phyloP scores from a whole-genome alignment of 2,113 vertebrate species.

The Sciurus niger region DNA sequence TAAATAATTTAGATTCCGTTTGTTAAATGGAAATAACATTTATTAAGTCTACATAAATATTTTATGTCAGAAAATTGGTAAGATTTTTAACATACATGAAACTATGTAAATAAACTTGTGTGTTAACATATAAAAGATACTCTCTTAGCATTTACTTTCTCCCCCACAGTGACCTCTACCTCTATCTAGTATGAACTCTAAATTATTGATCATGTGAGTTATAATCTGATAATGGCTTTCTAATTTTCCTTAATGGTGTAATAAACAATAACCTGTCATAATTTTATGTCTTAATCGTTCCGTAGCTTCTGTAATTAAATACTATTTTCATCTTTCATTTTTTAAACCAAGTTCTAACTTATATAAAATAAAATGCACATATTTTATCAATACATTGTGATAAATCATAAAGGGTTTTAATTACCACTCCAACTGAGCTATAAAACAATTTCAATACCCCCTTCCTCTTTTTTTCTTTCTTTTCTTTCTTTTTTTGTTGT shows the following conservation, averaged over 20 bases:
- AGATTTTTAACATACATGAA: conserved; percentile 34
- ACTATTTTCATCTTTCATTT: conserved; percentile 46
- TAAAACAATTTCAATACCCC: not conserved
- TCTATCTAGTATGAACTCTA: not conserved
- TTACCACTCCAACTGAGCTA: not conserved
- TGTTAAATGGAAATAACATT: conserved; percentile 1
- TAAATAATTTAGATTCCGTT: not conserved
- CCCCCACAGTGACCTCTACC: not conserved
- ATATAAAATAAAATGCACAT: conserved; percentile 4
- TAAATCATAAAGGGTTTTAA: not conserved
- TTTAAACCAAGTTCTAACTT: conserved; percentile 38
- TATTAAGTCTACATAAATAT: conserved; percentile 13
- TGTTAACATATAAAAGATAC: conserved; percentile 14
- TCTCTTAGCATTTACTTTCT: not conserved
- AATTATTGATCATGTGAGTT: not conserved
- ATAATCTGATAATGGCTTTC: not conserved
- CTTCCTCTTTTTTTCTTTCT: not conserved
- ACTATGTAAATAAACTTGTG: conserved; percentile 48
- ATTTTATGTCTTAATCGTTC: conserved; percentile 47
- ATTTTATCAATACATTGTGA: not conserved
- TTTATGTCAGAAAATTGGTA: not conserved
- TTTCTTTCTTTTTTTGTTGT: not conserved
- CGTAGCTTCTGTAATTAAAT: conserved; percentile 39
- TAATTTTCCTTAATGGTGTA: conserved; percentile 38
- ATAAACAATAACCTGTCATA: conserved; percentile 28